Percentiles rank a stretch among this genome's conserved stretches.
phyloP scores from a whole-genome alignment of 2,113 vertebrate species.

The Gallinago paraguaiae region DNA sequence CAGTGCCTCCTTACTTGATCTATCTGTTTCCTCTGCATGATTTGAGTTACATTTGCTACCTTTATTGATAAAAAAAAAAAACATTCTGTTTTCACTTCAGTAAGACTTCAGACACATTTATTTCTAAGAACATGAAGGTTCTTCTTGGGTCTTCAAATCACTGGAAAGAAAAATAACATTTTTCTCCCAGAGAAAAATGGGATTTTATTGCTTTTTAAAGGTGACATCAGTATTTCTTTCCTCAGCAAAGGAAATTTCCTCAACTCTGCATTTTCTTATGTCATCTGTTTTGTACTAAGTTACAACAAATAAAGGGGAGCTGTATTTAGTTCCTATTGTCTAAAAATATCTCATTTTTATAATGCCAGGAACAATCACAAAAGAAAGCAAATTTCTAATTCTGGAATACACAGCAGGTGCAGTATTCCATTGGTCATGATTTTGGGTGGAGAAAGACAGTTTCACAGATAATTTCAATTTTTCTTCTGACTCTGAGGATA shows the following conservation, averaged over 20 bases:
- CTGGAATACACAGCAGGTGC: background rate
- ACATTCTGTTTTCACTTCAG: background rate
- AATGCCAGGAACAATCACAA: background rate
- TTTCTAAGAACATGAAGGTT: background rate
- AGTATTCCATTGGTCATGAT: background rate
- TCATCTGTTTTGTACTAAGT: background rate
- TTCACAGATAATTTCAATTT: background rate
- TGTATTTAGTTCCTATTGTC: background rate
- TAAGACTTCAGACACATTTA: background rate
- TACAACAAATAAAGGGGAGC: background rate
- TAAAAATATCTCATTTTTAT: background rate
- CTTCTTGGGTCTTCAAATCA: background rate
- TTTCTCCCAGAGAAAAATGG: background rate
- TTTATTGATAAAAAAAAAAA: background rate
- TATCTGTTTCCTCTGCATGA: background rate
- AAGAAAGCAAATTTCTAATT: background rate
- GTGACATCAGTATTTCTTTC: background rate
- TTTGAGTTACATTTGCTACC: background rate
- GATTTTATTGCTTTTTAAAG: background rate
- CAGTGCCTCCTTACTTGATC: background rate
- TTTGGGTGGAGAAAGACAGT: background rate
- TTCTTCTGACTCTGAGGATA: background rate
- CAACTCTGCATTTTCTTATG: background rate
- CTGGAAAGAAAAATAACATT: accelerated
- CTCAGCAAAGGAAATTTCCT: background rate